A percentile compares a stretch with the other conserved stretches of the same genome.
Conservation (phyloP, 2,113 vertebrate genomes). For the Baryphthengus martii region DNA sequence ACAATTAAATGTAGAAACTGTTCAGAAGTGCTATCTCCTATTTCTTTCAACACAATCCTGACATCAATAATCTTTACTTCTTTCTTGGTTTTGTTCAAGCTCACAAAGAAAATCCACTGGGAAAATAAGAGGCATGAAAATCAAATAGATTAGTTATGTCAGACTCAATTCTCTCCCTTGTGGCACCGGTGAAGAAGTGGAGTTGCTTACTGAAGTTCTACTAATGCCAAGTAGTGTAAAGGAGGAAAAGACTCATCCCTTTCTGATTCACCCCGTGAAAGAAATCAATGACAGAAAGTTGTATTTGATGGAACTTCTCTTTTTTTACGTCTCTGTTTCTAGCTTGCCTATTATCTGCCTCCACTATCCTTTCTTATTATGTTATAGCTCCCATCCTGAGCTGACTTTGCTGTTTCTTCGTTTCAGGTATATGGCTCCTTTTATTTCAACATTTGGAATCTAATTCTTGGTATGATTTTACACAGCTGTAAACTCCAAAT, state of each 20-base stretch:
- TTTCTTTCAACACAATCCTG: background rate
- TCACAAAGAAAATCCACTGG: background rate
- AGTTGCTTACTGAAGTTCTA: background rate
- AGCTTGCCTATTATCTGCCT: too few relatives aligned
- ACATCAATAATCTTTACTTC: background rate
- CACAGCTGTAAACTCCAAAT: background rate
- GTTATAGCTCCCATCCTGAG: background rate
- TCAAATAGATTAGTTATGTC: background rate
- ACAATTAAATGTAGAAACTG: background rate
- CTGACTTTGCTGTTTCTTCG: background rate
- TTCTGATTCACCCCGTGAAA: background rate
- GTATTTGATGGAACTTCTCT: background rate
- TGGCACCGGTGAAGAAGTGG: background rate
- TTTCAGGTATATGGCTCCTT: background rate
- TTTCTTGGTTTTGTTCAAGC: background rate
- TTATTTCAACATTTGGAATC: background rate
- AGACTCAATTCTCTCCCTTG: background rate
- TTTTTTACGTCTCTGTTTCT: too few relatives aligned
- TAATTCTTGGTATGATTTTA: background rate
- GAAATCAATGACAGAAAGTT: background rate
- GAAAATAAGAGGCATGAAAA: background rate
- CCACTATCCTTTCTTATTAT: background rate
- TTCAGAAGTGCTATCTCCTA: background rate
- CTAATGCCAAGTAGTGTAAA: background rate
- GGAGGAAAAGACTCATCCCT: background rate